These are phyloP conservation scores for Dallia pectoralis DNA, from an alignment of 2,797 vertebrate genomes.

Conservation along the genomic window DNA sequence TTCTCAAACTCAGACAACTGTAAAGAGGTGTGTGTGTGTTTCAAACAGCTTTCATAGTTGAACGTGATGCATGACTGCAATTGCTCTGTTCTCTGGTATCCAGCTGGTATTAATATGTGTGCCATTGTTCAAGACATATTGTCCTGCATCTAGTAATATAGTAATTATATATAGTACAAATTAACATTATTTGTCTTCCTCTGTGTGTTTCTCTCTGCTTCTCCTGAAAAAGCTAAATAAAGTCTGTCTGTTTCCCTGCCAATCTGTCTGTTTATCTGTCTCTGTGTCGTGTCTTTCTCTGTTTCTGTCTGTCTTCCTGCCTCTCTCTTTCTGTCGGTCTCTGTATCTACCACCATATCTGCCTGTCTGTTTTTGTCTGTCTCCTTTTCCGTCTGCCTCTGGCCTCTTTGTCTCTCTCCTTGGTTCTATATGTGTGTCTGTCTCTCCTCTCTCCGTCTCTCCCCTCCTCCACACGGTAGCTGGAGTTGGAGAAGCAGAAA, in stretches of 20 bases:
- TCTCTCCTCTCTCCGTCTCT: not conserved
- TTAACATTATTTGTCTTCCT: no score
- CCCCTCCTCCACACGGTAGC: constrained; percentile 60
- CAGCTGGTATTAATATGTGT: no score
- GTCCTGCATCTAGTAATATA: not conserved
- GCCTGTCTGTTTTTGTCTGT: not conserved
- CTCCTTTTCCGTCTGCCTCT: not conserved
- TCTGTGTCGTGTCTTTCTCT: no score
- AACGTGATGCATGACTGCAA: not conserved
- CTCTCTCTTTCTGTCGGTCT: no score
- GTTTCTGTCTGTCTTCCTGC: not conserved
- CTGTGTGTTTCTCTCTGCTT: no score
- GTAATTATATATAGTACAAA: no score
- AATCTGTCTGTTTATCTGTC: fast-evolving
- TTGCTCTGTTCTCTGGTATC: no score
- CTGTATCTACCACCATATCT: no score
- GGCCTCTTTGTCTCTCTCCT: not conserved
- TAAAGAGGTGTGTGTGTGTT: constrained; percentile 83
- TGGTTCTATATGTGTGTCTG: not conserved
- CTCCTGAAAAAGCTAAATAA: constrained; percentile 74
- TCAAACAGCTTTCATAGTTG: not conserved
- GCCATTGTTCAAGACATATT: no score
- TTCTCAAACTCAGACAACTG: constrained; percentile 96
- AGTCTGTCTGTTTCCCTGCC: constrained; percentile 25
- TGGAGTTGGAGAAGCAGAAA: constrained; percentile 91